A percentile compares a stretch with the other conserved stretches of the same genome.
These are phyloP conservation scores for Ciona savignyi DNA, from an alignment of 23 tunicate species.

Conservation along the genomic window DNA sequence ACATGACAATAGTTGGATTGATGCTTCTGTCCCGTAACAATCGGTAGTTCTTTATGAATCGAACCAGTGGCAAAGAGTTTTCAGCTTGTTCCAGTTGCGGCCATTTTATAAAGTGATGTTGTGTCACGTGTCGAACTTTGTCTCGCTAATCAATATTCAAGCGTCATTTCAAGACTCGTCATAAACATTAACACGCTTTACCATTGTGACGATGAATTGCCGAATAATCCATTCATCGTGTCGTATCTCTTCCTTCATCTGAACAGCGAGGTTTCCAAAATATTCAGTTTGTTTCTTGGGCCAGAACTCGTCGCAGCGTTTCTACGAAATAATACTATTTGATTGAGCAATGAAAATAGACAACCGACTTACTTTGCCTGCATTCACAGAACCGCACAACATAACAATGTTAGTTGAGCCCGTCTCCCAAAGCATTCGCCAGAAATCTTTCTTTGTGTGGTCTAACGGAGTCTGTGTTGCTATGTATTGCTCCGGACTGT, in stretches of 20 bases:
- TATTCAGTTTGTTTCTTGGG: conserved; percentile 40
- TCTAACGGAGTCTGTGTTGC: conserved; percentile 61
- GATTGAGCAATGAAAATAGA: not conserved
- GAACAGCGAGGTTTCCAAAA: conserved; percentile 41
- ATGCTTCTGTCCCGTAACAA: not conserved
- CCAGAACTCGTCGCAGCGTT: conserved; percentile 35
- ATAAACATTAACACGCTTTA: not conserved
- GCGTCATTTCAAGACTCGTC: conserved; percentile 8
- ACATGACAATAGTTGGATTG: conserved; percentile 47
- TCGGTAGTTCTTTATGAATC: conserved; percentile 32
- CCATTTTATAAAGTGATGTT: conserved; percentile 45
- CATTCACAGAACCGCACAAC: conserved; percentile 19
- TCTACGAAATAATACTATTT: conserved; percentile 12
- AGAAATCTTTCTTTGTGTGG: conserved; percentile 56
- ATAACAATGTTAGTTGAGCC: conserved; percentile 33
- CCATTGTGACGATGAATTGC: conserved; percentile 27
- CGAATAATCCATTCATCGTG: conserved; percentile 61
- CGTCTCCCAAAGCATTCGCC: conserved; percentile 75
- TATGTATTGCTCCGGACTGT: conserved; percentile 43
- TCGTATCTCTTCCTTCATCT: conserved; percentile 20
- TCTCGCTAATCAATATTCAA: conserved; percentile 16
- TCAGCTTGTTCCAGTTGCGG: conserved; percentile 18
- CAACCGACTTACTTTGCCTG: conserved; percentile 23
- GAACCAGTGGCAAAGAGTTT: conserved; percentile 19
- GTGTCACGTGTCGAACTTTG: conserved; percentile 46